Base-by-base conservation (phyloP, 2,113 vertebrate species). In the Rallus limicola region DNA sequence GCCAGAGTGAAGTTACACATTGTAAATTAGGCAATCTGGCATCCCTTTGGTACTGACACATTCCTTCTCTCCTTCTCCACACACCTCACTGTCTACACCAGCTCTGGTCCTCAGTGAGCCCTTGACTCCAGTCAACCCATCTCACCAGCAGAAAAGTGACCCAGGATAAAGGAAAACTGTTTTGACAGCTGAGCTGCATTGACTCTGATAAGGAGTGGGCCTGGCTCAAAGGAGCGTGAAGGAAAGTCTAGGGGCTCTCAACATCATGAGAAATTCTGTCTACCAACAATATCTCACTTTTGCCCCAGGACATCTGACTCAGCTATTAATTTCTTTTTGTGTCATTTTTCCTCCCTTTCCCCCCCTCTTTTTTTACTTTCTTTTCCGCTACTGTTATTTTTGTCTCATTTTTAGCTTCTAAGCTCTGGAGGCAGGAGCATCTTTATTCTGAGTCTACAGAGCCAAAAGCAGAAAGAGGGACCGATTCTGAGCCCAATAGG, bases 401-500 rank as follows among this genome's bases (percentile, higher is more conserved):
- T 36, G 40, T 52, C 28, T 75, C 11, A 24, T 82, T 82, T 90
- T 86, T 80, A 83, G 42, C 40, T 70, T 59, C 52, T 74, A 75
- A 84, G 12, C 20, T 44, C 13, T 48, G 28, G 56, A 53, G 23
- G 15, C n/a, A 78, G 11, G 44, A 18, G 70, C 17, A 16, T 72
- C 20, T 13, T 74, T 63, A 16, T 25, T 10, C 12, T 53, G 21
- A 70, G 38, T 82, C 74, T 68, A 38, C 31, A 86, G 64, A 88
- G 15, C 21, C 15, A 1, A 60, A 81, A 70, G 36, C 24, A 60
- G 34, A 60, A 79, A 65, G 50, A 85, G 63, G 56, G 60, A 24
- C 19, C 2, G 1, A 31, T 62, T 8, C 29, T 8, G 2, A 36
- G 1, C 23, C 17, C 16, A 9, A 33, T 10, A 36, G 14, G 21